A percentile compares a stretch with the other conserved stretches of the same genome.
phyloP scores from a whole-genome alignment of 1,140 invertebrate genomes.

The Prorops nasuta region DNA sequence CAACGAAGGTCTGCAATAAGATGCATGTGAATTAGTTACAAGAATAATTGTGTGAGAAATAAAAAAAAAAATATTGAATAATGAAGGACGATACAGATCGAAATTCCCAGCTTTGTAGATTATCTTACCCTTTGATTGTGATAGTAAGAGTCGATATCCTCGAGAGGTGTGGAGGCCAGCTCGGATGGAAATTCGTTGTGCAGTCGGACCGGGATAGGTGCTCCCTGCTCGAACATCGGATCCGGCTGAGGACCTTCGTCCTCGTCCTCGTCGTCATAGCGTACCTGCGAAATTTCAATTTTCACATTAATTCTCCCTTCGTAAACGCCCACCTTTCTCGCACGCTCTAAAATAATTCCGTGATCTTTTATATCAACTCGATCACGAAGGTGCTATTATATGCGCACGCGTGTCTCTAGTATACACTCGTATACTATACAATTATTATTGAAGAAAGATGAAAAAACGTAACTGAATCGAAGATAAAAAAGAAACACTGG shows the following conservation, averaged over 20 bases:
- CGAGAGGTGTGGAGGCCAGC: constrained; percentile 88
- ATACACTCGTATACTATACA: too few relatives aligned
- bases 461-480: too few relatives aligned
- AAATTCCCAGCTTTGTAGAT: too few relatives aligned
- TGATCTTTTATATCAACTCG: not conserved
- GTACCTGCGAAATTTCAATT: constrained; percentile 65
- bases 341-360: constrained; percentile 6
- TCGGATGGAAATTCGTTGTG: constrained; percentile 88
- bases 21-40: not conserved
- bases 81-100: too few relatives aligned
- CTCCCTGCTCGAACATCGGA: constrained; percentile 88
- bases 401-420: not conserved
- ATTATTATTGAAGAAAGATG: too few relatives aligned
- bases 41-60: not conserved
- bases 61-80: constrained; percentile 2
- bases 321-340: not conserved
- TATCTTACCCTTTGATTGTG: constrained; percentile 88
- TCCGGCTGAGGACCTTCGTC: constrained; percentile 93
- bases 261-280: constrained; percentile 94
- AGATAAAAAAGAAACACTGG: constrained; percentile 9
- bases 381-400: constrained; percentile 23
- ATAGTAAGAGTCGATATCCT: constrained; percentile 93
- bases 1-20: constrained; percentile 89
- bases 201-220: constrained; percentile 83
- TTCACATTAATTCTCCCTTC: constrained; percentile 1